Percentiles rank a stretch among this genome's conserved stretches.
phyloP scores from a whole-genome alignment of 2,113 vertebrate genomes.

The Thermophis baileyi region DNA sequence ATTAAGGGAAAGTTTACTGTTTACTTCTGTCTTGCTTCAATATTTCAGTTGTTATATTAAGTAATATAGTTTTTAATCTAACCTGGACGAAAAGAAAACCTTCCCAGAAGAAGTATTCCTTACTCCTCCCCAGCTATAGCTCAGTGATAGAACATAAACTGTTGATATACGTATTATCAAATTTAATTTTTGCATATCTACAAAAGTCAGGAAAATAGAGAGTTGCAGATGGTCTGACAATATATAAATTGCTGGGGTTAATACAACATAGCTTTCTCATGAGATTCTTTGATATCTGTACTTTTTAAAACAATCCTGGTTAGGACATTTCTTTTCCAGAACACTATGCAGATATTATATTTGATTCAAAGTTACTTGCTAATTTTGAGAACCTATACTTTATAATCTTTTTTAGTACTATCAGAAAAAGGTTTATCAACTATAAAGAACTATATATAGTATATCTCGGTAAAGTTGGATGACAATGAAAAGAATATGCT shows the following conservation, averaged over 20 bases:
- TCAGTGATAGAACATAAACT: neutral
- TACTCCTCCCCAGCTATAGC: neutral
- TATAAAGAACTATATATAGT: neutral
- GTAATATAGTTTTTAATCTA: neutral
- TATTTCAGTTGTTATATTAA: neutral
- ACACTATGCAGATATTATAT: neutral
- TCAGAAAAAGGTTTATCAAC: neutral
- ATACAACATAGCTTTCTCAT: neutral
- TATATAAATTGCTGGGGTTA: neutral
- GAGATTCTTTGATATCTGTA: neutral
- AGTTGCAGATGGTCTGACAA: neutral
- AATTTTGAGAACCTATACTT: neutral
- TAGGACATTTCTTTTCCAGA: neutral
- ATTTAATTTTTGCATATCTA: neutral
- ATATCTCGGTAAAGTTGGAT: neutral
- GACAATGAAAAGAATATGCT: neutral
- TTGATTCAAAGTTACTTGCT: neutral
- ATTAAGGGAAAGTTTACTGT: neutral
- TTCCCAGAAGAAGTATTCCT: neutral
- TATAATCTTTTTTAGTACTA: neutral
- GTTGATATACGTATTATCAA: neutral
- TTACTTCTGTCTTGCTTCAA: neutral
- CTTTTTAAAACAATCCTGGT: neutral
- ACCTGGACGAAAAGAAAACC: neutral
- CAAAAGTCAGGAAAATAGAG: neutral